Base-by-base conservation (phyloP, 2,888 invertebrate genomes). In the Meiosimyza platycephala region DNA sequence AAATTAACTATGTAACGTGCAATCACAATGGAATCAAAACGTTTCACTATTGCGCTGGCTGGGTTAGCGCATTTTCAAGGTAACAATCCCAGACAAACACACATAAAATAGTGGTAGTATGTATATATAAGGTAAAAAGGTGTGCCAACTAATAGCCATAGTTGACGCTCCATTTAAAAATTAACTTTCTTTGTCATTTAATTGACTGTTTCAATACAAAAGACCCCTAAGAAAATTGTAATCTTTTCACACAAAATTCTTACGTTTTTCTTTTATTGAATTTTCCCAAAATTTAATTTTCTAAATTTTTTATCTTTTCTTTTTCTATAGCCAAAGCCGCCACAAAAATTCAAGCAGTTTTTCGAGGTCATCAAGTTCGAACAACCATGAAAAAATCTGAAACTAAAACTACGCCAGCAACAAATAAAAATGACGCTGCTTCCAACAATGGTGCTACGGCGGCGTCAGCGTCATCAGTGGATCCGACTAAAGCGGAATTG, bases 331-430 rank as follows among this genome's bases (percentile, higher is more conserved):
- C 82, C 75, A 88, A 88, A 82, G 96, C 96, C 78, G 95, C 95
- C 77, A 93, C 93, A 67, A 95, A 94, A 89, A 96, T 96, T 88
- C 96, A 96, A 86, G 95, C 96, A 82, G 94, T 91, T 79, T 95
- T 95, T 88, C 90, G 95, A 81, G 95, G 95, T 72, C 95, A 95
- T 86, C 90, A 92, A 89, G 91, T 93, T 78, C 91, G 94, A 83
- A 92, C 92, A 87, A 92, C 90, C 76, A 92, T 93, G 91, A 93
- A 93, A 90, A 92, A 92, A 77, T 87, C 86, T 76, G 88, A 89
- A 85, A 82, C 87, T 85, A 82, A 85, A 86, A 83, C 86, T 82
- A 80, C 84, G 82, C 81, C 80, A 52, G 55, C 76, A 72, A 65
- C 68, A 47, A 77, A 76, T 33, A 74, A 75, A 54, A 75, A 74